phyloP scores from a whole-genome alignment of 2,888 invertebrate genomes.

The Drosophila sordidapex region DNA sequence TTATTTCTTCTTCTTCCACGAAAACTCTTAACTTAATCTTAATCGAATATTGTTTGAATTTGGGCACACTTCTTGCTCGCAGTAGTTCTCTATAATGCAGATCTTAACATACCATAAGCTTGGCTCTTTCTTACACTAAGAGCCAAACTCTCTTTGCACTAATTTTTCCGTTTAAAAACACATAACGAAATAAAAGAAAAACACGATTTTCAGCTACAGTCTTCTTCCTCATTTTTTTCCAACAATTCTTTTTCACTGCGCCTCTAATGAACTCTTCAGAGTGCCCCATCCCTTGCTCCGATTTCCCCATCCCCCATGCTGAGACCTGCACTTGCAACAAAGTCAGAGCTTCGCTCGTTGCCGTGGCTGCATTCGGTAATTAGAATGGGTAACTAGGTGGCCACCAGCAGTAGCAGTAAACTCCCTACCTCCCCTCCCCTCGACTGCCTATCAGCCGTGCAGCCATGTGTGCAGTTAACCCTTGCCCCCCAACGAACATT shows the following conservation, averaged over 20 bases:
- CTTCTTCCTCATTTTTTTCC: constrained; percentile 6
- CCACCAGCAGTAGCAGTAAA: constrained; percentile 38
- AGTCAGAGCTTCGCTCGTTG: constrained; percentile 50
- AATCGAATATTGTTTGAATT: not conserved
- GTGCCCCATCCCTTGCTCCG: not conserved
- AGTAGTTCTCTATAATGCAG: not conserved
- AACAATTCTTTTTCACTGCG: constrained; percentile 16
- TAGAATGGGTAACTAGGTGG: constrained; percentile 76
- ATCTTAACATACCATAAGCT: not conserved
- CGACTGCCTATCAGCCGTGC: constrained; percentile 69
- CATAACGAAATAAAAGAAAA: constrained; percentile 16
- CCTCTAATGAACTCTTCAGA: constrained; percentile 58
- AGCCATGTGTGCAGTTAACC: constrained; percentile 78
- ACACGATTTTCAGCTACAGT: constrained; percentile 5
- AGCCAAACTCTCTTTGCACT: constrained; percentile 5
- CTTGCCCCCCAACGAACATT: constrained; percentile 29
- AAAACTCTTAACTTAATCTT: not conserved
- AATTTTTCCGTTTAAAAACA: constrained; percentile 8
- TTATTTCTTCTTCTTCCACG: not conserved
- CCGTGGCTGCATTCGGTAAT: constrained; percentile 69
- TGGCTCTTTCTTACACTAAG: not conserved
- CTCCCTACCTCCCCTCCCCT: not conserved
- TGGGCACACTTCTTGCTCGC: not conserved
- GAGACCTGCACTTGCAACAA: constrained; percentile 44
- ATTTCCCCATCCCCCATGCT: not conserved